phyloP scores from a whole-genome alignment of 2,113 vertebrate genomes.

The Antechinus stuartii region DNA sequence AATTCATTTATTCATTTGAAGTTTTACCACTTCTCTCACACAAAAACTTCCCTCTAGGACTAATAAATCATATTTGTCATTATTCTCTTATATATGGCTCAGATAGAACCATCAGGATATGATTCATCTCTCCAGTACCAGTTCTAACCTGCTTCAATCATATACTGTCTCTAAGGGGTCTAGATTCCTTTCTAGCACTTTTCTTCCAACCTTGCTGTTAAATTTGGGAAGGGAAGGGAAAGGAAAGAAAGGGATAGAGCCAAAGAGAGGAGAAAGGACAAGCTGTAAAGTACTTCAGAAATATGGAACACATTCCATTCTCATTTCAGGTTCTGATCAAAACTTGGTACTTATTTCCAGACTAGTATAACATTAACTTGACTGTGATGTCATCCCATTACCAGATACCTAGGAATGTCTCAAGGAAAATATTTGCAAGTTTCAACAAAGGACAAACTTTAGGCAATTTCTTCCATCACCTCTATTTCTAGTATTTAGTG shows the following conservation, averaged over 20 bases:
- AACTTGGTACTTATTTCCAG: conserved; percentile 32
- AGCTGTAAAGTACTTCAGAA: neutral
- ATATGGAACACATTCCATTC: neutral
- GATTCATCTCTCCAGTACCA: neutral
- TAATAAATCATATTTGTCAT: neutral
- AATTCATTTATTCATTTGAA: neutral
- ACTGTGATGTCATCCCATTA: conserved; percentile 29
- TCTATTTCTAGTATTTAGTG: neutral
- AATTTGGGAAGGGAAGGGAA: neutral
- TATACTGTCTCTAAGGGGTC: neutral
- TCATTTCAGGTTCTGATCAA: conserved; percentile 11
- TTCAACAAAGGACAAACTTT: conserved; percentile 51
- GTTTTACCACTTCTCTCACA: neutral
- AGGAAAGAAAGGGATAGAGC: neutral
- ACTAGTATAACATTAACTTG: conserved; percentile 31
- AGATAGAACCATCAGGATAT: neutral
- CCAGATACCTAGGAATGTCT: conserved; percentile 40
- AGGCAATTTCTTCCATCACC: conserved; percentile 38
- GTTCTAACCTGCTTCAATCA: neutral
- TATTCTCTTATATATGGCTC: neutral
- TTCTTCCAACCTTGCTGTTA: neutral
- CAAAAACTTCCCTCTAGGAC: neutral
- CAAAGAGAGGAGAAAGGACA: neutral
- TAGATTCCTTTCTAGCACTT: neutral
- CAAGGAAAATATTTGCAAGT: conserved; percentile 15